A percentile compares a stretch with the other conserved stretches of the same genome.
These are phyloP conservation scores for Chrysomela aeneicollis DNA, from an alignment of 2,888 invertebrate species.

Conservation along the genomic window DNA sequence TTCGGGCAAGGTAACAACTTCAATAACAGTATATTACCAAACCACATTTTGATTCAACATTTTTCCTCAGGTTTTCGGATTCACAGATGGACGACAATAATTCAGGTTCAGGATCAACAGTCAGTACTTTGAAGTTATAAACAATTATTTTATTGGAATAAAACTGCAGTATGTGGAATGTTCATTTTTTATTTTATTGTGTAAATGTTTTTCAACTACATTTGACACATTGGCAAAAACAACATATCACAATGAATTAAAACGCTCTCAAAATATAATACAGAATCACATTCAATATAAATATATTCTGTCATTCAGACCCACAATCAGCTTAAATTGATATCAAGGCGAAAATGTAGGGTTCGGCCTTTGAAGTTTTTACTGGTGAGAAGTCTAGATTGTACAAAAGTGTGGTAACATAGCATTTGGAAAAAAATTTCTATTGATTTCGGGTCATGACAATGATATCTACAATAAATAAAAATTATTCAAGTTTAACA, in stretches of 20 bases:
- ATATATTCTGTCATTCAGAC: not conserved
- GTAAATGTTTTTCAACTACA: constrained; percentile 19
- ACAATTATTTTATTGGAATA: not conserved
- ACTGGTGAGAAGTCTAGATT: not conserved
- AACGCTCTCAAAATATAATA: constrained; percentile 7
- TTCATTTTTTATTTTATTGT: constrained; percentile 12
- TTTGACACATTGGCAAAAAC: constrained; percentile 8
- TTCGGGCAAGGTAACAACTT: constrained; percentile 60
- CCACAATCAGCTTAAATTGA: not conserved
- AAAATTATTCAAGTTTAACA: constrained; percentile 1
- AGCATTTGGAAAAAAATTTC: not conserved
- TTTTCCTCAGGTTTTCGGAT: not conserved
- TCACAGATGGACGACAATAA: not conserved
- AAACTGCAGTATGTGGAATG: constrained; percentile 7
- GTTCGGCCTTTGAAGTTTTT: too few species aligned
- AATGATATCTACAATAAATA: constrained; percentile 5
- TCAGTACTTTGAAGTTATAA: constrained; percentile 13
- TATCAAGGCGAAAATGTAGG: too few species aligned
- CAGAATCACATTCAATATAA: constrained; percentile 18
- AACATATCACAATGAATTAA: constrained; percentile 20
- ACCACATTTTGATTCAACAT: not conserved
- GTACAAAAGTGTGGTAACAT: not conserved
- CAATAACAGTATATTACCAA: not conserved
- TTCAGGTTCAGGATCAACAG: not conserved
- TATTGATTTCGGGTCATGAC: not conserved